Percentiles rank a stretch among this genome's conserved stretches.
Evolutionary conservation across 2,113 vertebrate genomes (phyloP).

Genomic region (Capreolus pygargus): DNA sequence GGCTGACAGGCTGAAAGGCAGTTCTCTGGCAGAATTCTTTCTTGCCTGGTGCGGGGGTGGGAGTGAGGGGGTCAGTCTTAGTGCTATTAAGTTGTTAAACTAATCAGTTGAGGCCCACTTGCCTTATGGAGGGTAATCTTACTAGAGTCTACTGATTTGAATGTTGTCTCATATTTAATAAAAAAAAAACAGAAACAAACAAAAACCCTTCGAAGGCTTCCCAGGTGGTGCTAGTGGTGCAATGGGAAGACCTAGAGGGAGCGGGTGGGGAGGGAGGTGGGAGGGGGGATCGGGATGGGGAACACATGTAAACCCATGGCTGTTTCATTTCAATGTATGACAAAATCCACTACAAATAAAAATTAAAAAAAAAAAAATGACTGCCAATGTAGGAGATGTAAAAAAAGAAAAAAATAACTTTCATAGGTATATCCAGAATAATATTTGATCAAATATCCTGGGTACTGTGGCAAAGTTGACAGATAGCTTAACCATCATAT

Average conservation of each 20-base stretch:
- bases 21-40: not conserved
- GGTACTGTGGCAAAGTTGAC: not conserved
- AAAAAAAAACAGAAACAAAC: not conserved
- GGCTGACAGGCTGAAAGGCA: not conserved
- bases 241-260: no score
- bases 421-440: not conserved
- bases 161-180: not conserved
- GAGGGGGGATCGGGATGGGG: no score
- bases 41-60: not conserved
- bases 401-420: not conserved
- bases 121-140: not conserved
- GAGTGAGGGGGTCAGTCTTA: not conserved
- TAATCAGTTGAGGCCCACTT: not conserved
- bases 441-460: not conserved
- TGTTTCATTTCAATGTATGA: no score
- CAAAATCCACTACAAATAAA: no score
- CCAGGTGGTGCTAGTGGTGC: not conserved
- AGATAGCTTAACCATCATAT: not conserved
- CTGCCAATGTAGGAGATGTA: not conserved
- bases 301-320: no score
- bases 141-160: not conserved
- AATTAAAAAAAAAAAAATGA: not conserved
- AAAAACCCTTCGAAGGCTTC: not conserved
- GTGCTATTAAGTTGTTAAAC: not conserved
- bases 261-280: no score